Evolutionary conservation across 2,113 vertebrate genomes (phyloP), one percentile per base, ranked within the genome.

Genomic region (Manacus vitellinus): DNA sequence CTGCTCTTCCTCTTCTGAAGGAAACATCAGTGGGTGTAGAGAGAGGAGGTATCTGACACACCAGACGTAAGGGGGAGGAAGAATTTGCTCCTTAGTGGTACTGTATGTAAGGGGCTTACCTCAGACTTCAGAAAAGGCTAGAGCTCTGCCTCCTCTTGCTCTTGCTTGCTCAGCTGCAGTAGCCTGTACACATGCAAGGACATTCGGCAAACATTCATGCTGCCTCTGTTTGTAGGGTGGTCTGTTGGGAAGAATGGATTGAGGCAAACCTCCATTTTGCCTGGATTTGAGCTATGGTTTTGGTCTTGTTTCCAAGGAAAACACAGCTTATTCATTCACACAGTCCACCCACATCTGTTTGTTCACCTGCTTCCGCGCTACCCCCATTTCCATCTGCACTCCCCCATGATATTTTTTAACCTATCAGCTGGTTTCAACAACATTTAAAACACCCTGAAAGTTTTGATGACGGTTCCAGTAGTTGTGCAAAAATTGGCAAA

Each of bases 361-460:
- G 41, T 44, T 83, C 75, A 74, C 65, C 30, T 94, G 59, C 18
- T 83, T 88, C 31, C 0, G 0, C 1, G 1, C 23, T 70, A 16
- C 6, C 4, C 14, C 23, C 0, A 0, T 35, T 79, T 85, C 51
- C 0, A 0, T 62, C 67, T 35, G 3, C 5, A 16, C 15, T 62
- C 8, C 10, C 11, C 7, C 4, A 14, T 31, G 31, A 21, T 16
- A 19, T 28, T 79, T 80, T 83, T 88, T 12, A 80, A 70, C 46
- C 5, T 63, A 27, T n/a, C 2, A 3, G 9, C 30, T 5, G 9
- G 4, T 62, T 89, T 76, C 22, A 68, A 41, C 12, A 15, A 21
- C 24, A 21, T 49, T 54, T 31, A 6, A 52, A 78, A 91, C 46
- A 13, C 1, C 14, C 11, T 33, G 3, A 65, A 59, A 46, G 5